These are phyloP conservation scores for Etia nguti DNA, from an alignment of 2,113 vertebrate genomes.

Conservation along the genomic window DNA sequence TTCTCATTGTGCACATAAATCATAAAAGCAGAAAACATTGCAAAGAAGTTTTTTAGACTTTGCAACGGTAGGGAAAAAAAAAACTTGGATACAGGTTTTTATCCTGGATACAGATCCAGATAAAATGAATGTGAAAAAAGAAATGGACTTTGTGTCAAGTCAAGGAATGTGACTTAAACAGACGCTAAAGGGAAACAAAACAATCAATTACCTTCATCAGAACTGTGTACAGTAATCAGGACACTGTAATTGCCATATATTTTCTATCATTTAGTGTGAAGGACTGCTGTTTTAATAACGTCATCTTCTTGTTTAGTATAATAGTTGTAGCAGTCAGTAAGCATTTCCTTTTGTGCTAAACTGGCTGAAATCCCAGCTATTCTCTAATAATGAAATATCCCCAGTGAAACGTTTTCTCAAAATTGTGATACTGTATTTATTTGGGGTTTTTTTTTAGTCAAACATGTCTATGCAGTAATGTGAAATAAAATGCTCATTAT, in stretches of 20 bases:
- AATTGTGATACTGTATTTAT: neutral
- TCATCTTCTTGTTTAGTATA: neutral
- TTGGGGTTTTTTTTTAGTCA: rapidly evolving
- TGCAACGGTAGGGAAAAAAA: neutral
- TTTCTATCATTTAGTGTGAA: neutral
- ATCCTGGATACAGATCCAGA: neutral
- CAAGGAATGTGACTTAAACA: neutral
- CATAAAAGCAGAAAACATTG: neutral
- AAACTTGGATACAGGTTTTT: neutral
- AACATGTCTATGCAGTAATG: neutral
- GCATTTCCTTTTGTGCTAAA: neutral
- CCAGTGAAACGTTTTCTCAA: neutral
- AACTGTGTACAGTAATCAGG: neutral
- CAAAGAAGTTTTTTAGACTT: neutral
- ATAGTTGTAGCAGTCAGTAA: neutral
- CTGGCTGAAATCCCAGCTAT: neutral
- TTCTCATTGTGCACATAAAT: neutral
- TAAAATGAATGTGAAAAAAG: neutral
- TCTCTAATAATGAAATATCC: neutral
- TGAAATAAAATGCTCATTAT: neutral
- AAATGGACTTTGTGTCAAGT: neutral
- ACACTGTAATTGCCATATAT: neutral
- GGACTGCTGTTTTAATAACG: neutral
- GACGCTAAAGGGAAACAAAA: rapidly evolving
- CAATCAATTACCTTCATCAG: neutral